A percentile compares a stretch with the other conserved stretches of the same genome.
Evolutionary conservation across 1,140 invertebrate genomes (phyloP).

Genomic region (Calosoma granatense): DNA sequence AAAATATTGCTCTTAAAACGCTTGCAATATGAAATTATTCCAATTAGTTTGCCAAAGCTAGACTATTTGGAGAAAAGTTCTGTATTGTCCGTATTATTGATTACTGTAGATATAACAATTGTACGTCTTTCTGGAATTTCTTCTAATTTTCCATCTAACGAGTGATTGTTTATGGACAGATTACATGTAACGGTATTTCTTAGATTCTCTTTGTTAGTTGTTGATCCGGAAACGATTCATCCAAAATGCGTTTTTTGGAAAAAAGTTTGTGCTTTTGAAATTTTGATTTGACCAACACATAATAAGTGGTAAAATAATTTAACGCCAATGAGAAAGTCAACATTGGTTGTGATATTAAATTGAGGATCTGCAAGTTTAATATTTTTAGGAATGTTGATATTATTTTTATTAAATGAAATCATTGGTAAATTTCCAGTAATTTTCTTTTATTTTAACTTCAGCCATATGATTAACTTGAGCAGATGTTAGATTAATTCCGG

Average conservation of each 20-base stretch:
- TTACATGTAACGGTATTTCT: too few species aligned
- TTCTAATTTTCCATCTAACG: not conserved
- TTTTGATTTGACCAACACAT: not conserved
- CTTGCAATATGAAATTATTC: not conserved
- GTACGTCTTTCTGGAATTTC: too few species aligned
- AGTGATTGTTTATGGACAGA: too few species aligned
- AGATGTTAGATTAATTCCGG: conserved; percentile 5
- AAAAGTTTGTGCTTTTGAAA: not conserved
- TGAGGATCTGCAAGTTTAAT: conserved; percentile 3
- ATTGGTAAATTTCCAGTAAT: not conserved
- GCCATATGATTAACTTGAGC: not conserved
- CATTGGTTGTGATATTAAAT: not conserved
- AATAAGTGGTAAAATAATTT: conserved; percentile 10
- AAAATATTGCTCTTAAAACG: too few species aligned
- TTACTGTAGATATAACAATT: not conserved
- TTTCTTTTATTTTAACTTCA: not conserved
- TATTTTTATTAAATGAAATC: conserved; percentile 1
- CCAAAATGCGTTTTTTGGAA: conserved; percentile 18
- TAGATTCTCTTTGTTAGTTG: too few species aligned
- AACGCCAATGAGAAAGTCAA: too few species aligned
- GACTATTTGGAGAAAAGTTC: too few species aligned
- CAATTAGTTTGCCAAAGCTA: not conserved
- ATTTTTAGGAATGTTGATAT: not conserved
- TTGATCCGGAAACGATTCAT: conserved; percentile 19
- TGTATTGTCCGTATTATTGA: not conserved